These are phyloP conservation scores for Etheostoma cragini DNA, from an alignment of 2,113 vertebrate species.

Conservation along the genomic window DNA sequence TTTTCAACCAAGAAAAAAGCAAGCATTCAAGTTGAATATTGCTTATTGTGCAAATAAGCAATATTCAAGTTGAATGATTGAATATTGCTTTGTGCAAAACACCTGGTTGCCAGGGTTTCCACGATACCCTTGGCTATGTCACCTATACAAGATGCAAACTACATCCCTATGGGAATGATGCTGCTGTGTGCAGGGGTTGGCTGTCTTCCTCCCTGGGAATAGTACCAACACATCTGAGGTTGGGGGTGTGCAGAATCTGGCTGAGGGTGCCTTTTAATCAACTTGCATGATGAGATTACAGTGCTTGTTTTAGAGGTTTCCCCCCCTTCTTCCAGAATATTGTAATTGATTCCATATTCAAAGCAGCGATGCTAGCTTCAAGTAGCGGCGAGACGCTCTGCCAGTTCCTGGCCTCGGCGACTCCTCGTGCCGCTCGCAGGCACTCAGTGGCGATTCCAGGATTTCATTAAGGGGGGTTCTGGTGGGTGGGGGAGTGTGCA, in stretches of 20 bases:
- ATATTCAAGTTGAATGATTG: too few relatives aligned
- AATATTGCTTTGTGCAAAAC: conserved; percentile 45
- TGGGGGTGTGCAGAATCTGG: conserved; percentile 57
- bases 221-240: conserved; percentile 61
- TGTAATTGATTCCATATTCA: conserved; percentile 61
- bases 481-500: too few relatives aligned
- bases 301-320: conserved; percentile 56
- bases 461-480: too few relatives aligned
- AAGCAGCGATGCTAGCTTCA: conserved; percentile 44
- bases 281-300: conserved; percentile 70
- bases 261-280: conserved; percentile 68
- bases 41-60: conserved; percentile 39
- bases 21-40: conserved; percentile 31
- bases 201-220: conserved; percentile 69
- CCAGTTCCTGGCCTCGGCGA: conserved; percentile 23
- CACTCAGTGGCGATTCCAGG: too few relatives aligned
- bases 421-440: background rate
- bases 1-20: conserved; percentile 11
- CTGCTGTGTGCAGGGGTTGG: conserved; percentile 46
- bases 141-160: conserved; percentile 44
- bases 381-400: background rate
- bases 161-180: conserved; percentile 45
- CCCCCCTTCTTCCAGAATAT: conserved; percentile 29
- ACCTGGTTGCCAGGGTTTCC: conserved; percentile 70
- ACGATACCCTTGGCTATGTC: conserved; percentile 46